Evolutionary conservation across 2,113 vertebrate species (phyloP), one percentile per base, ranked within the genome.

Genomic region (Triplophysa tibetana): DNA sequence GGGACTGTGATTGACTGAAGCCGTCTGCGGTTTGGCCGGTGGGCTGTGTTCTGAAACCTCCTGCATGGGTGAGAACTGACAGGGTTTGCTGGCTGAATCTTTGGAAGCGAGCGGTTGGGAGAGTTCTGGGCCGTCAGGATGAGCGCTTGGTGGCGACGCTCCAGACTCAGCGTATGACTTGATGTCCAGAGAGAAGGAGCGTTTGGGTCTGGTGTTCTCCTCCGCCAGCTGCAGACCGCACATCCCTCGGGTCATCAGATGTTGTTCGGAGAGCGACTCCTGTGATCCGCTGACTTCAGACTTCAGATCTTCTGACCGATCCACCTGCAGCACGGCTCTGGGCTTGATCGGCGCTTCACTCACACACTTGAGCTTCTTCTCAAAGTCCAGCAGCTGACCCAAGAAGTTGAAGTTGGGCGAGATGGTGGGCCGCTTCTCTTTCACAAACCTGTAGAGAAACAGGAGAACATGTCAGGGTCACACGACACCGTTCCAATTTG

Each of bases 101-200:
- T 96, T 93, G 29, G 90, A 85, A 0, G 82, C 16, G 0, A 94
- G 38, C 0, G 94, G 86, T 77, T 95, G 96, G 87, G 93, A 96
- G 86, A 90, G 94, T 0, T 96, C 94, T 2, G 85, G 24, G 2
- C 81, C 45, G 2, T 95, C 95, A 0, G 65, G 75, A 0, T 21
- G 54, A 5, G 16, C 14, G 16, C 5, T 90, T 0, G 92, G 91
- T 82, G 1, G 87, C 70, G 0, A 84, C 19, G 11, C 72, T 56
- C 56, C 75, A 0, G 76, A 19, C 65, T 91, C 91, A 0, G 92
- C 90, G 56, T 89, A 95, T 0, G 96, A 94, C 77, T 96, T 97
- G 85, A 98, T 98, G 69, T 99, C 96, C 88, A 98, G 82, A 1
- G 97, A 98, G 70, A 99, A 98, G 67, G 96, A 97, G 8, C 96